These are phyloP conservation scores for Clarias pachynema DNA, from an alignment of 2,797 vertebrate genomes.

Conservation along the genomic window DNA sequence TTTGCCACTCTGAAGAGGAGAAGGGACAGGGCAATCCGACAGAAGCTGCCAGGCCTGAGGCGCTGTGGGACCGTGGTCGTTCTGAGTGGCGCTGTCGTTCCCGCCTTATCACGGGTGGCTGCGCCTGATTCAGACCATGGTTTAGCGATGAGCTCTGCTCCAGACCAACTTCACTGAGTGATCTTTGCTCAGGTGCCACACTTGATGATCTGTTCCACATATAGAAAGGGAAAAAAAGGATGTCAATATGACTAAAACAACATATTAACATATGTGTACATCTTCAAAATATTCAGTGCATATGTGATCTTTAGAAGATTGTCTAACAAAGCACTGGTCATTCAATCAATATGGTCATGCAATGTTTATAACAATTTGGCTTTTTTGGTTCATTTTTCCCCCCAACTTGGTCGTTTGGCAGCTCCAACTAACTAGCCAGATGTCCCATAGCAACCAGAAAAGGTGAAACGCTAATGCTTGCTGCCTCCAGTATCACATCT, in stretches of 20 bases:
- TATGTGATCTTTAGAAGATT: not conserved
- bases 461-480: not conserved
- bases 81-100: slow-evolving; percentile 73
- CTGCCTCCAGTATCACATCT: not conserved
- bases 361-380: not conserved
- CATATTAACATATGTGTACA: not conserved
- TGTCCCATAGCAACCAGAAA: not conserved
- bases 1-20: slow-evolving; percentile 57
- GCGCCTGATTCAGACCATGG: slow-evolving; percentile 29
- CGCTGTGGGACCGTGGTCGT: slow-evolving; percentile 65
- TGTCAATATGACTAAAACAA: not conserved
- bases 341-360: not conserved
- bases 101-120: slow-evolving; percentile 45
- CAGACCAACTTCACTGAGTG: slow-evolving; percentile 26
- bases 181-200: not conserved
- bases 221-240: not conserved
- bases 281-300: not conserved
- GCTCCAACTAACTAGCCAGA: not conserved
- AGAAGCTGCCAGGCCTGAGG: slow-evolving; percentile 73
- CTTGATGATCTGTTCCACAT: slow-evolving; percentile 56
- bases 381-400: not conserved
- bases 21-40: slow-evolving; percentile 75
- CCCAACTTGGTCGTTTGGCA: not conserved
- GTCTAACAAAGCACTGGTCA: not conserved
- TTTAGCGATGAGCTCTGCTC: slow-evolving; percentile 44